Base-by-base conservation (phyloP, 2,888 invertebrate genomes). In the Exephanes ischioxanthus region DNA sequence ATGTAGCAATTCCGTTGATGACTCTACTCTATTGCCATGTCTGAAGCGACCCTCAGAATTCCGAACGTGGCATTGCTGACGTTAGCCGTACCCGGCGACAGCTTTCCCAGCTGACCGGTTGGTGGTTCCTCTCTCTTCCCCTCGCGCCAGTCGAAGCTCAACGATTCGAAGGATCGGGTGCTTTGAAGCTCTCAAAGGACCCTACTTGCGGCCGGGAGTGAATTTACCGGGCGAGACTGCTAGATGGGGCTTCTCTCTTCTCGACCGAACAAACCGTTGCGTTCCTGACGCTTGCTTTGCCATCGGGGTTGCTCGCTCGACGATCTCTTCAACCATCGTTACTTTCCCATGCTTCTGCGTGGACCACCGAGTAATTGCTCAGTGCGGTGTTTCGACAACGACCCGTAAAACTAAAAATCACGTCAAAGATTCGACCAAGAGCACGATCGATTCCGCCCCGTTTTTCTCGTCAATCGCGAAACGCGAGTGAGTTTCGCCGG, bases 111-210 rank as follows among this genome's bases (percentile, higher is more conserved):
- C 51, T n/a, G 63, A 67, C 11, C 41, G 41, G 4, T 11, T 37
- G 67, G 41, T 4, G 41, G 3, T 37, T 19, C n/a, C 55, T 45
- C 19, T 14, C 51, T 30, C 48, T 19, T 22, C 22, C 5, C n/a
- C 19, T 11, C 30, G 58, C 45, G 55, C 51, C 33, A 75, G 75
- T 55, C 72, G 73, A 80, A 61, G 68, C 61, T 67, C 45, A 51
- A 71, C 41, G 41, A 53, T 76, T 83, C 48, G n/a, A 41, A 76
- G 72, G 67, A 82, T 79, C 63, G 77, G 63, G 71, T 67, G 77
- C 77, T 77, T 78, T 83, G 61, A 77, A 30, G 30, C 61, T 72
- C 48, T 80, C 86, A 80, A 86, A 86, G 77, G 66, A 53, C 16
- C 73, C 45, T 37, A 33, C 48, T 53, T 55, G 67, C 51, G 76